Evolutionary conservation across 2,888 invertebrate species (phyloP).

Genomic region (Cataglyphis altisquamis): DNA sequence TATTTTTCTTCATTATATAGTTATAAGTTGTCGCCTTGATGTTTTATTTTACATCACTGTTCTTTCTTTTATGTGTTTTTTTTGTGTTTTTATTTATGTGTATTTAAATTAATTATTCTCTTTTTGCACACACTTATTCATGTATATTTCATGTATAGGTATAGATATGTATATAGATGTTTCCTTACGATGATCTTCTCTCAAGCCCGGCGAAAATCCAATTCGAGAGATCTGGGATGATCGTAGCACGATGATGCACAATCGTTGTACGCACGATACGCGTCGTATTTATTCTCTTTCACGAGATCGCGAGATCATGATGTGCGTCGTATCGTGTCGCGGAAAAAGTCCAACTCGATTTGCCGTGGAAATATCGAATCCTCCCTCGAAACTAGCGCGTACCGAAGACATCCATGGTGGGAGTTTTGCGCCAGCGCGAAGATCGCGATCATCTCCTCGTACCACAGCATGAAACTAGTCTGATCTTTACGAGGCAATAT

Average conservation of each 20-base stretch:
- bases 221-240: background rate
- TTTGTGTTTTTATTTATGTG: no score
- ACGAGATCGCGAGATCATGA: conserved; percentile 7
- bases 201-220: background rate
- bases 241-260: background rate
- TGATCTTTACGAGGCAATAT: background rate
- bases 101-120: background rate
- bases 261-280: background rate
- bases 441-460: conserved; percentile 16
- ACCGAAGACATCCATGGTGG: conserved; percentile 54
- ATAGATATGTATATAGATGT: background rate
- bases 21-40: background rate
- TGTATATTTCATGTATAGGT: background rate
- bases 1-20: background rate
- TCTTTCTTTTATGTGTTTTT: background rate
- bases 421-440: conserved; percentile 64
- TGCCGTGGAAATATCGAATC: conserved; percentile 59
- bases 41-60: background rate
- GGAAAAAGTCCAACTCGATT: conserved; percentile 57
- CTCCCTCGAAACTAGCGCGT: conserved; percentile 46
- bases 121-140: background rate
- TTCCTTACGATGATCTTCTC: background rate
- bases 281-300: background rate
- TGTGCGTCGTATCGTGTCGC: conserved; percentile 24
- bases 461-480: background rate